Conservation (phyloP, 1,140 invertebrate genomes). For the Acromyrmex charruanus region DNA sequence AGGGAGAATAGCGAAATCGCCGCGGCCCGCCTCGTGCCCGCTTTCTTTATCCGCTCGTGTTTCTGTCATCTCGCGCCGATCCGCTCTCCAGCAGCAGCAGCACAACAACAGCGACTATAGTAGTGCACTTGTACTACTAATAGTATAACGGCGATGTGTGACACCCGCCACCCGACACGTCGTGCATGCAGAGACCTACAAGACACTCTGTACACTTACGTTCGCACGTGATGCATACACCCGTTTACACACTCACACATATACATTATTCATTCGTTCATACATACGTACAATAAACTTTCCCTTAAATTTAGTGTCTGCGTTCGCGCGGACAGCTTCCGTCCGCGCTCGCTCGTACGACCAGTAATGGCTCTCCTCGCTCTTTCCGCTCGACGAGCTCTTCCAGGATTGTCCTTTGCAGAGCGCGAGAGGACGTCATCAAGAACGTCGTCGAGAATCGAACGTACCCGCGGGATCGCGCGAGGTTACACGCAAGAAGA, state of each 20-base stretch:
- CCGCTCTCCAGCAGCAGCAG: slow-evolving; percentile 10
- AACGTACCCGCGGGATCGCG: slow-evolving; percentile 51
- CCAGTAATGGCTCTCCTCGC: slow-evolving; percentile 25
- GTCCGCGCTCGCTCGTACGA: slow-evolving; percentile 28
- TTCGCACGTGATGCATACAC: not conserved
- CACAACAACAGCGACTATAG: not conserved
- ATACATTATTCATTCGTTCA: slow-evolving; percentile 17
- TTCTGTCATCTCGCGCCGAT: not conserved
- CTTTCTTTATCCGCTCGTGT: not conserved
- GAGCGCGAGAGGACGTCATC: not conserved
- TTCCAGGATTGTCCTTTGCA: not conserved
- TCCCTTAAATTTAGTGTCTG: slow-evolving; percentile 56
- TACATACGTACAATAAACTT: slow-evolving; percentile 60
- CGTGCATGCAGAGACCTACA: slow-evolving; percentile 44
- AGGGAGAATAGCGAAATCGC: slow-evolving; percentile 11
- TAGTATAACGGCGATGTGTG: slow-evolving; percentile 61
- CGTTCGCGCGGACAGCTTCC: not conserved
- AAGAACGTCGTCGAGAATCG: slow-evolving; percentile 1
- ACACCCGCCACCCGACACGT: slow-evolving; percentile 41
- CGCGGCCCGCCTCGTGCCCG: not conserved
- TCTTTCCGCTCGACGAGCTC: slow-evolving; percentile 24
- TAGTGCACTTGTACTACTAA: slow-evolving; percentile 29
- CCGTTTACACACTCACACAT: slow-evolving; percentile 16
- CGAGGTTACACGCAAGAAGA: slow-evolving; percentile 67
- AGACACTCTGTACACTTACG: slow-evolving; percentile 22